Evolutionary conservation across 2,888 invertebrate genomes (phyloP), one percentile per base, ranked within the genome.

Genomic region (Apocheima hispidaria): DNA sequence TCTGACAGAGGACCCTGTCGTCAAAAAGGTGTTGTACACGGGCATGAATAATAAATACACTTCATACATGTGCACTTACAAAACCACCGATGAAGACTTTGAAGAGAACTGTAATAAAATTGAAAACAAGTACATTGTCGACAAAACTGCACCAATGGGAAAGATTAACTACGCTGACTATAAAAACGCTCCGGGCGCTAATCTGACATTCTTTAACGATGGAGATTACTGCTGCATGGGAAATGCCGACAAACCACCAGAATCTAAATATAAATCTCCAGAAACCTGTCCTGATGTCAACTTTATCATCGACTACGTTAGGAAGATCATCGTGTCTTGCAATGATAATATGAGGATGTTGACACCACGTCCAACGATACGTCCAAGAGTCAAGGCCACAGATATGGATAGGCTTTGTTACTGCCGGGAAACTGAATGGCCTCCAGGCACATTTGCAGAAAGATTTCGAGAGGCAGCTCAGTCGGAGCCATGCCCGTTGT

Each of bases 271-370:
- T 44, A 87, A 83, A 66, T 61, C 88, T 2, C 89, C 88, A 41
- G 87, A 89, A 71, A 86, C 85, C n/a, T 82, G 86, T 60, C 92
- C 90, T 1, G 86, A 86, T 69, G 80, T 92, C 41, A 79, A 92
- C 68, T 84, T 74, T 57, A 92, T 92, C 52, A 75, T 86, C 44
- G 92, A 92, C 63, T 92, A 92, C 62, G 84, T 92, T 1, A 81
- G 88, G 41, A 90, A 89, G 66, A 87, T 90, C 9, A 87, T 92
- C 43, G 80, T 86, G 12, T 91, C 92, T 4, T 91, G 92, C 71
- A 90, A 92, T 71, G 92, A 92, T 68, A 90, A 91, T 65, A 87
- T 92, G 89, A 84, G 92, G 65, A 91, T 89, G 91, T 71, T 92
- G 60, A 92, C 91, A 23, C 92, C 92, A 48, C 83, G 85, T 10